These are phyloP conservation scores for Xiphorhynchus elegans DNA, from an alignment of 2,113 vertebrate species.

Conservation along the genomic window DNA sequence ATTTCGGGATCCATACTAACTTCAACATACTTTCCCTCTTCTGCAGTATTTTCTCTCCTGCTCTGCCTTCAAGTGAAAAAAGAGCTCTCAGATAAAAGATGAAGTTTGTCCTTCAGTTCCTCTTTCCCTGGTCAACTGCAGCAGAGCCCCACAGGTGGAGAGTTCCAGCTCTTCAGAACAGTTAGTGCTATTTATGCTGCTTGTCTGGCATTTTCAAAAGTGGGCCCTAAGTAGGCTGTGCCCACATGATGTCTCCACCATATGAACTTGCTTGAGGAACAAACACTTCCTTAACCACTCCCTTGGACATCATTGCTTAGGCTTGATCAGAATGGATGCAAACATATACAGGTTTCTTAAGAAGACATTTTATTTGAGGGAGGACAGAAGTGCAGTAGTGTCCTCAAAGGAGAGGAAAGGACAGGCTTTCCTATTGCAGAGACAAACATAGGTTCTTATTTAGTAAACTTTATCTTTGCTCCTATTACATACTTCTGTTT, in stretches of 20 bases:
- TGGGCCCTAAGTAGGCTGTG: neutral
- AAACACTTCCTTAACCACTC: neutral
- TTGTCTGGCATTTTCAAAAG: neutral
- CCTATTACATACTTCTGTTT: neutral
- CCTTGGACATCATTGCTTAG: neutral
- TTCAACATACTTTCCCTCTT: neutral
- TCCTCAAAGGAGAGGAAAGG: neutral
- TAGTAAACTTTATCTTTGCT: neutral
- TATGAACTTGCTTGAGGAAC: neutral
- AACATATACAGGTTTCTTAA: neutral
- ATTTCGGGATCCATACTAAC: neutral
- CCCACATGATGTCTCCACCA: neutral
- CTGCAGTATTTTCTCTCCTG: neutral
- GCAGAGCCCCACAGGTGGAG: neutral
- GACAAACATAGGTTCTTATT: neutral
- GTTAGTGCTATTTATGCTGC: neutral
- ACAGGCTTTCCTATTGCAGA: neutral
- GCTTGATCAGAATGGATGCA: neutral
- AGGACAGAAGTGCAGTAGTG: neutral
- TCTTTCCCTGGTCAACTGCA: neutral
- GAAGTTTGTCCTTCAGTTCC: neutral
- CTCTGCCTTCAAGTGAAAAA: neutral
- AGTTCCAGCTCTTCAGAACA: neutral
- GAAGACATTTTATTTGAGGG: neutral
- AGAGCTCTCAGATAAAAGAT: neutral